phyloP scores from a whole-genome alignment of 1,140 invertebrate genomes.

The Schlechtendalia chinensis region DNA sequence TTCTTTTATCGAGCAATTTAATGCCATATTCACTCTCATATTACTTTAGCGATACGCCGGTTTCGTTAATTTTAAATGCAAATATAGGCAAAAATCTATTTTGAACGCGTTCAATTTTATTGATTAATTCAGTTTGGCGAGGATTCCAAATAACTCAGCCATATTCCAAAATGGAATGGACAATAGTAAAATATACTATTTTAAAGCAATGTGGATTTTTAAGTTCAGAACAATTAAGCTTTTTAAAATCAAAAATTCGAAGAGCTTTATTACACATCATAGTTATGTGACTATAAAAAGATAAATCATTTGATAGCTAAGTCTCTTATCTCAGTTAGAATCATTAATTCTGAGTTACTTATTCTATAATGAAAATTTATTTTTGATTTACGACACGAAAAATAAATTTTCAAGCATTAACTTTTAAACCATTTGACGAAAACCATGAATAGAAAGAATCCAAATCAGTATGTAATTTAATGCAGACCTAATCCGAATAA shows the following conservation, averaged over 20 bases:
- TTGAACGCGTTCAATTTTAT: no score
- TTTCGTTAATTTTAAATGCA: background rate
- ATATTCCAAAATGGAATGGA: constrained; percentile 2
- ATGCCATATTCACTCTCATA: background rate
- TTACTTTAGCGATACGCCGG: background rate
- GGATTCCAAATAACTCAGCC: background rate
- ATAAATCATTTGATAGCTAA: background rate
- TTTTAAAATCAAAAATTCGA: background rate
- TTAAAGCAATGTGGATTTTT: constrained; percentile 4
- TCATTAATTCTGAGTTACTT: no score
- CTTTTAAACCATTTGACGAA: constrained; percentile 10
- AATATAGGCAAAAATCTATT: background rate
- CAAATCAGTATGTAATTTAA: constrained; percentile 1
- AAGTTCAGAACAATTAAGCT: background rate
- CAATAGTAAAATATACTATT: no score
- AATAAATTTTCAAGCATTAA: background rate
- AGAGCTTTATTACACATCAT: constrained; percentile 4
- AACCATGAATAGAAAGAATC: no score
- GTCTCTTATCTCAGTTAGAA: no score
- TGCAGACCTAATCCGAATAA: background rate
- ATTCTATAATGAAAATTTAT: no score
- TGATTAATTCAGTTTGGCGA: no score
- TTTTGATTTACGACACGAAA: background rate
- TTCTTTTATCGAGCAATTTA: background rate
- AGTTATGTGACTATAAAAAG: background rate